Evolutionary conservation across 1,140 invertebrate genomes (phyloP), one percentile per base, ranked within the genome.

Genomic region (Euglossa dilemma): DNA sequence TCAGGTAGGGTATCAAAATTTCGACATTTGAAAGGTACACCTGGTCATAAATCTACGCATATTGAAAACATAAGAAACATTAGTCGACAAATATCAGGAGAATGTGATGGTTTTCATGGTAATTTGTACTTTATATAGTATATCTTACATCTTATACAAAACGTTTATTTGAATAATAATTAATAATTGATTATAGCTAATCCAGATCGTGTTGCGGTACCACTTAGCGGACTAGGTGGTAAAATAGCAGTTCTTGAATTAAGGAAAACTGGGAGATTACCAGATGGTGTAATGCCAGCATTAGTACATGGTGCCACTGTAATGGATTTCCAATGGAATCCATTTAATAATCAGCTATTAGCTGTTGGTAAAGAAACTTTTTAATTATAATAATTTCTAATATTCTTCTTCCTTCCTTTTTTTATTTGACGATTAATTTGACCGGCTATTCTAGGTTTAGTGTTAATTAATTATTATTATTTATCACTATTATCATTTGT

Each of bases 311-410:
- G 97, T 45, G 96, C 96, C 80, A 98, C 97, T 85, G 96, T 99
- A 11, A 97, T 98, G 95, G 98, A 99, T 94, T 99, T 98, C 94
- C 96, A 96, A 70, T 99, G 98, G 97, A 98, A 99, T 95, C 98
- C 98, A 5, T 99, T 99, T 92, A 95, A 98, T 93, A 96, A 96
- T 91, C 94, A 95, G 66, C 95, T 97, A 71, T 94, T 99, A 63
- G 96, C 97, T 81, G 97, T 98, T 66, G 96, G 96, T 96, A 93
- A 93, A 86, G 36, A 59, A 74, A 67, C n/a, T 73, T 69, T 7
- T 7, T 23, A 23, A 63, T 52, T n/a, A 28, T 16, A 23, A 45
- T 43, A 28, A 20, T 18, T 56, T 57, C 12, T 63, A 20, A 20
- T 43, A 28, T n/a, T n/a, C n/a, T 36, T 36, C 36, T 36, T 36